phyloP scores from a whole-genome alignment of 2,888 invertebrate genomes.

The Melitaea athalia region DNA sequence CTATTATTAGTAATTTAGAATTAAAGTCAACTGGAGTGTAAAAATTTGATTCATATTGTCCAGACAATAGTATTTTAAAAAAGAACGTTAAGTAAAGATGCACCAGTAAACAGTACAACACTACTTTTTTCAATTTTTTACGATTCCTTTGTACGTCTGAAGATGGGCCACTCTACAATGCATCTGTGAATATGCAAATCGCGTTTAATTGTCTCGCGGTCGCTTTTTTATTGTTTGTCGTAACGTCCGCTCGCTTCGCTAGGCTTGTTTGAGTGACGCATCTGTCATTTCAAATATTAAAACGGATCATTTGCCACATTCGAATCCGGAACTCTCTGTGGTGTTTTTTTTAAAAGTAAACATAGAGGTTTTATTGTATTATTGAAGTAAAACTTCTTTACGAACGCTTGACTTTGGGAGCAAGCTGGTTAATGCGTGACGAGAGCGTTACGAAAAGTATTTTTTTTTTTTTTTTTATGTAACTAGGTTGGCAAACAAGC shows the following conservation, averaged over 20 bases:
- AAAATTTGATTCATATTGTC: not conserved
- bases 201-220: conserved; percentile 63
- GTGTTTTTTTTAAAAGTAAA: conserved; percentile 52
- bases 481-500: no score
- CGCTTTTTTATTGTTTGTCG: conserved; percentile 53
- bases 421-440: no score
- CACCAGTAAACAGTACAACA: conserved; percentile 61
- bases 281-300: conserved; percentile 78
- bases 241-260: conserved; percentile 42
- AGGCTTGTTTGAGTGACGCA: conserved; percentile 55
- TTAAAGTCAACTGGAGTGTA: no score
- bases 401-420: no score
- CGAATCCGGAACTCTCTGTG: conserved; percentile 53
- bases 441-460: no score
- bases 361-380: conserved; percentile 1
- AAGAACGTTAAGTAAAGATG: conserved; percentile 69
- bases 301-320: conserved; percentile 61
- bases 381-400: no score
- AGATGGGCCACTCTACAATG: conserved; percentile 52
- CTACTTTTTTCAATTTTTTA: conserved; percentile 42
- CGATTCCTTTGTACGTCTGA: conserved; percentile 55
- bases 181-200: conserved; percentile 75
- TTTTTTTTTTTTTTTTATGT: no score
- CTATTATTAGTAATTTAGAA: not conserved
- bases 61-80: conserved; percentile 55